Percentiles rank a stretch among this genome's conserved stretches.
These are phyloP conservation scores for Darevskia mixta DNA, from an alignment of 2,797 vertebrate species.

Conservation along the genomic window DNA sequence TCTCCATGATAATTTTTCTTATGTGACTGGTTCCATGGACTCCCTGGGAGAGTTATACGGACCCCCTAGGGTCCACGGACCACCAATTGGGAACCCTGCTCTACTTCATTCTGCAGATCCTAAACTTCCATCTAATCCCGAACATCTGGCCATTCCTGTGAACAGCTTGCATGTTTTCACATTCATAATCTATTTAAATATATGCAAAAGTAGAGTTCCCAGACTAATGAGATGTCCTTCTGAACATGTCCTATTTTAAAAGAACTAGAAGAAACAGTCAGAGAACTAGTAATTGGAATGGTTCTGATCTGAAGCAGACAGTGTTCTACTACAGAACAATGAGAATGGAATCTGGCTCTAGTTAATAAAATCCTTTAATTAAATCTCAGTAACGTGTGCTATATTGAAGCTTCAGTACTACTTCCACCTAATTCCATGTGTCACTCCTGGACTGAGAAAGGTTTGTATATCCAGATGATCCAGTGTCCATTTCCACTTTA, in stretches of 20 bases:
- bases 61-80: no score
- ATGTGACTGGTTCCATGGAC: no score
- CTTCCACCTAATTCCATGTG: slow-evolving; percentile 55
- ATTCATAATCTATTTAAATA: not conserved
- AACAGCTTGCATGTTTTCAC: not conserved
- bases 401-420: slow-evolving; percentile 49
- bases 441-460: not conserved
- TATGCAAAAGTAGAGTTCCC: not conserved
- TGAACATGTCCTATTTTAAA: not conserved
- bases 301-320: slow-evolving; percentile 9
- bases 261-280: slow-evolving; percentile 3
- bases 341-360: slow-evolving; percentile 45
- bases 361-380: slow-evolving; percentile 52
- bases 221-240: not conserved
- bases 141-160: not conserved
- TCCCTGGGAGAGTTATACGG: no score
- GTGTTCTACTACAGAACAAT: slow-evolving; percentile 42
- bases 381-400: slow-evolving; percentile 58
- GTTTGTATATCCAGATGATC: not conserved
- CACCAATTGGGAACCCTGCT: not conserved
- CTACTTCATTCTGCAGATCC: not conserved
- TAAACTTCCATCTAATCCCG: not conserved
- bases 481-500: not conserved
- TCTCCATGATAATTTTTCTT: no score
- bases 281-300: not conserved